These are phyloP conservation scores for Habropoda laboriosa DNA, from an alignment of 1,140 invertebrate genomes.

Conservation along the genomic window DNA sequence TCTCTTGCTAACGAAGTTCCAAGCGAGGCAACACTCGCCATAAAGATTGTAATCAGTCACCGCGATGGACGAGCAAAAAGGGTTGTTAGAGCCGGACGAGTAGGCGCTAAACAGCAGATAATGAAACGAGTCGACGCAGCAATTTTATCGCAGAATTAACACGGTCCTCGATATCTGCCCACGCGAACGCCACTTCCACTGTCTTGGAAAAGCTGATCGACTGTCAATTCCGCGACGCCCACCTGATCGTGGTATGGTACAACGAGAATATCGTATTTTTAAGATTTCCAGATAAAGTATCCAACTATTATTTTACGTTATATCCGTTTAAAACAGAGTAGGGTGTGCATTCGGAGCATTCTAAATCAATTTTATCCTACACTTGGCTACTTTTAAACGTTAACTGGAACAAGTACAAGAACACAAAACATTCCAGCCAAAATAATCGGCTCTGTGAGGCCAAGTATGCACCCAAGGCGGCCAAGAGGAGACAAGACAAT, in stretches of 20 bases:
- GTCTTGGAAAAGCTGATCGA: neutral
- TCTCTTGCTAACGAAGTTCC: neutral
- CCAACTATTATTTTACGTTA: too few species aligned
- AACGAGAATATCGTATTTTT: too few species aligned
- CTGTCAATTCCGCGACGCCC: neutral
- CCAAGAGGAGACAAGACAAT: too few species aligned
- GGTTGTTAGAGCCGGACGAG: constrained; percentile 47
- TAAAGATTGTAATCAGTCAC: constrained; percentile 53
- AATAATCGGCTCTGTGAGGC: too few species aligned
- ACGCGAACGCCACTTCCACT: neutral
- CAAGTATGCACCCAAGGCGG: too few species aligned
- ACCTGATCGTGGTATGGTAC: neutral
- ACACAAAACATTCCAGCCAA: too few species aligned
- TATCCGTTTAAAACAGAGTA: too few species aligned
- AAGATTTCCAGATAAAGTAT: too few species aligned
- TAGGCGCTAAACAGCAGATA: constrained; percentile 61
- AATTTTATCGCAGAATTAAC: constrained; percentile 56
- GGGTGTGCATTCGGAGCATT: too few species aligned
- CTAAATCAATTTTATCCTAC: too few species aligned
- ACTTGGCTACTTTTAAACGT: too few species aligned
- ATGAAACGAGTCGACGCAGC: constrained; percentile 32
- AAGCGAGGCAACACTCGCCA: neutral
- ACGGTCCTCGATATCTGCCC: constrained; percentile 32
- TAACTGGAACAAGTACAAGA: too few species aligned
- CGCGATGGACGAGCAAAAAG: constrained; percentile 45